A percentile compares a stretch with the other conserved stretches of the same genome.
phyloP scores from a whole-genome alignment of 2,797 vertebrate species.

The Parauchenoglanis ngamensis region DNA sequence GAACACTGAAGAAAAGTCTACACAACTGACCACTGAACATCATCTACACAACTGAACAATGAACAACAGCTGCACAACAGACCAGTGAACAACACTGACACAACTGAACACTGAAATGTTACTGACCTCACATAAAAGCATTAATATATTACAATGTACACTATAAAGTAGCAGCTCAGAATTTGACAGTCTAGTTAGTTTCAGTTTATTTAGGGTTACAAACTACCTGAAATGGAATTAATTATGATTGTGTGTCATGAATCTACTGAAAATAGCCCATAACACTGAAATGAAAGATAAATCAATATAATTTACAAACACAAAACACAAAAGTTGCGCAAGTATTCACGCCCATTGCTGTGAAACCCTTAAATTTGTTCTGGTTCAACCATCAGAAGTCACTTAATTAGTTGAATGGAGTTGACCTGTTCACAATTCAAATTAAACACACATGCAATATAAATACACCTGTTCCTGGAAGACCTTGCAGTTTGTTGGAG shows the following conservation, averaged over 20 bases:
- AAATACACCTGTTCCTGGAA: neutral
- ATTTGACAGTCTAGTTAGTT: neutral
- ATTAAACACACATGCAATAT: neutral
- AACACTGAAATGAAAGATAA: neutral
- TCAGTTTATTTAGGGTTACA: no score
- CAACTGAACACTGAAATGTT: neutral
- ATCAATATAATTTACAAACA: neutral
- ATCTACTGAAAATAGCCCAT: no score
- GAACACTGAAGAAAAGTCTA: neutral
- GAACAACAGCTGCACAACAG: neutral
- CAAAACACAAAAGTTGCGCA: neutral
- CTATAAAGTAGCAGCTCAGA: neutral
- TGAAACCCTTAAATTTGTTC: neutral
- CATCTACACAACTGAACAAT: neutral
- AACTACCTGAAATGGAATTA: no score
- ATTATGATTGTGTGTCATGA: neutral
- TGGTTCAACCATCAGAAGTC: neutral
- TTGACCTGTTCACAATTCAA: neutral
- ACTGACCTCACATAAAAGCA: neutral
- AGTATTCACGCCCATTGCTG: neutral
- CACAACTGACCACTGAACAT: neutral
- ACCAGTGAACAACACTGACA: neutral
- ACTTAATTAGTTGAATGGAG: neutral
- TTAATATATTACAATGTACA: neutral
- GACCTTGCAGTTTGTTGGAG: neutral